Percentiles rank a stretch among this genome's conserved stretches.
Conservation (phyloP, 2,888 invertebrate species). For the Trachelus iudaicus region DNA sequence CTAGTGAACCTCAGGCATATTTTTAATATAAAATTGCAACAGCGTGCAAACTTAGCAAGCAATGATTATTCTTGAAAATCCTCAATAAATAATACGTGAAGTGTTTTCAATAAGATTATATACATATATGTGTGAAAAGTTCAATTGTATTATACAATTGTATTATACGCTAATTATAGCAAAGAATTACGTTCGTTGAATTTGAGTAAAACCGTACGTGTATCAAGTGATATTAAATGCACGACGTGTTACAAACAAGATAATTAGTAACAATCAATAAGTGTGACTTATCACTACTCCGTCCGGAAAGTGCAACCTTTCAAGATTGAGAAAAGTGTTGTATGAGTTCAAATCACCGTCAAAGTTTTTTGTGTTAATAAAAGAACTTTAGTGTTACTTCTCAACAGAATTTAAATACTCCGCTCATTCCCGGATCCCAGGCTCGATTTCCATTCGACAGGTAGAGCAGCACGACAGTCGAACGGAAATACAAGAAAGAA, state of each 20-base stretch:
- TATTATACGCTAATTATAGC: neutral
- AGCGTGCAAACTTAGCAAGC: neutral
- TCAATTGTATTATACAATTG: neutral
- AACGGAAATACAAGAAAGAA: too few relatives aligned
- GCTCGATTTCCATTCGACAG: too few relatives aligned
- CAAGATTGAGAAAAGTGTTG: neutral
- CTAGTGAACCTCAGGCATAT: neutral
- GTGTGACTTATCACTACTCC: neutral
- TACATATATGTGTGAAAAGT: neutral
- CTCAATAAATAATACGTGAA: neutral
- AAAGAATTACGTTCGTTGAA: neutral
- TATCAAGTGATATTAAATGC: neutral
- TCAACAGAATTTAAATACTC: too few relatives aligned
- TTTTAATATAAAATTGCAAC: neutral
- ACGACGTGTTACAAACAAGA: neutral
- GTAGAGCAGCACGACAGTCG: too few relatives aligned
- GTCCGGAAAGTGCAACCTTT: neutral
- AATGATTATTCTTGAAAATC: neutral
- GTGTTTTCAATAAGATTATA: neutral
- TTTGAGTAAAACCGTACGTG: neutral
- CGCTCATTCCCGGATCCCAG: too few relatives aligned
- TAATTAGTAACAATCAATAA: neutral
- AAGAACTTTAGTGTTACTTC: too few relatives aligned
- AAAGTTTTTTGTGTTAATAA: too few relatives aligned
- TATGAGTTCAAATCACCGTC: too few relatives aligned